Conservation (phyloP, 2,888 invertebrate species). For the Ennomos fuscantarius region DNA sequence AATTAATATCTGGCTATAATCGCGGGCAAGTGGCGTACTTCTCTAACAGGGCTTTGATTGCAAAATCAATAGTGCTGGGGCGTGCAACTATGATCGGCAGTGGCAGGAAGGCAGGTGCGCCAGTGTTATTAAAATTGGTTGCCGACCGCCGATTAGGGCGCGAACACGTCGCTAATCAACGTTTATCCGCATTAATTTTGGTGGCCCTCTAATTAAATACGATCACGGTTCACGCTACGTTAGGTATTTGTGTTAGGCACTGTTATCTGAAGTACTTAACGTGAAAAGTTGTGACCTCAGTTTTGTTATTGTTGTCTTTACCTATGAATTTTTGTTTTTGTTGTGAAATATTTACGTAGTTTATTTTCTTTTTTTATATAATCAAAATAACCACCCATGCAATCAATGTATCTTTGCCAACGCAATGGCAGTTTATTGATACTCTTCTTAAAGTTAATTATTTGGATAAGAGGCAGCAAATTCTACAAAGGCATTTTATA, state of each 20-base stretch:
- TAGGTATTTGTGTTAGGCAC: slow-evolving; percentile 24
- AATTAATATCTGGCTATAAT: slow-evolving; percentile 66
- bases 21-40: slow-evolving; percentile 53
- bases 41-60: slow-evolving; percentile 77
- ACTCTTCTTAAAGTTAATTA: too few species aligned
- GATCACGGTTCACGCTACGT: slow-evolving; percentile 33
- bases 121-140: slow-evolving; percentile 71
- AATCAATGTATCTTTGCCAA: too few species aligned
- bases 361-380: too few species aligned
- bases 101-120: slow-evolving; percentile 64
- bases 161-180: slow-evolving; percentile 61
- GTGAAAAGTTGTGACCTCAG: slow-evolving; percentile 2
- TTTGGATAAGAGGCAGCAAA: too few species aligned
- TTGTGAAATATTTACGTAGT: too few species aligned
- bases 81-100: slow-evolving; percentile 63
- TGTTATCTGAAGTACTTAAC: slow-evolving; percentile 15
- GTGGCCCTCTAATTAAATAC: slow-evolving; percentile 55
- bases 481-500: too few species aligned
- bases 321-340: too few species aligned
- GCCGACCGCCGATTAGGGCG: slow-evolving; percentile 54
- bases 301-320: too few species aligned
- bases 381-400: too few species aligned
- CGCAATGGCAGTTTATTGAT: too few species aligned
- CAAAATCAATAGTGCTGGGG: slow-evolving; percentile 73
- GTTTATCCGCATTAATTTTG: slow-evolving; percentile 60